Evolutionary conservation across 2,113 vertebrate genomes (phyloP), one percentile per base, ranked within the genome.

Genomic region (Ptilonorhynchus violaceus): DNA sequence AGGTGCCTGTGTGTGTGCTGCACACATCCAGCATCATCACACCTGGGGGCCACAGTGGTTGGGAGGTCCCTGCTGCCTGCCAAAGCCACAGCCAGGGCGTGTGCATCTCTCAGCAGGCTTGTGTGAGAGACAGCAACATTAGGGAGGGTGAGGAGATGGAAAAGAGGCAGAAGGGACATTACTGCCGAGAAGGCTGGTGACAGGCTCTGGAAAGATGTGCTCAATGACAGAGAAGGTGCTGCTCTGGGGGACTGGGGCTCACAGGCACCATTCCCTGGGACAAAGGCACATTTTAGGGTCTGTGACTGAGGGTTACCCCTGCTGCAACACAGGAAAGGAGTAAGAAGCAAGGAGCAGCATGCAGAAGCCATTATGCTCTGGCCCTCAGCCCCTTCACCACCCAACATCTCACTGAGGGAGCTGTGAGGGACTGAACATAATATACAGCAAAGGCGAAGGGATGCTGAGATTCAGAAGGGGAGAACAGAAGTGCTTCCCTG

Each of bases 211-310:
- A 27, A 42, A 8, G 39, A 46, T 0, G 1, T 13, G 13, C 15
- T 56, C 0, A 0, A 2, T 11, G 9, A 11, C 14, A 18, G 28
- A 35, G 24, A 16, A 30, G 17, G 6, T 5, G 31, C 30, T 80
- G 25, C 21, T 53, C 7, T 12, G 19, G 47, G 44, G 13, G 13
- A 9, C 5, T 9, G 9, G 33, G 14, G 24, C 10, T 8, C 28
- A n/a, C 0, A 0, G 55, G 10, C 0, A 18, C 16, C 6, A 13
- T 0, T 2, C 2, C 1, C 9, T 30, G 18, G 31, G 44, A 2
- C 33, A 84, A 37, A 14, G 4, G 5, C 13, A 41, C 6, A 15
- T 13, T 37, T 31, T 9, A 44, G 47, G 15, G n/a, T 31, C 23
- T 25, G 7, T 0, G 0, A 5, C 23, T 6, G 1, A 33, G 44